These are phyloP conservation scores for Zosterops hypoxanthus DNA, from an alignment of 2,113 vertebrate genomes.

Conservation along the genomic window DNA sequence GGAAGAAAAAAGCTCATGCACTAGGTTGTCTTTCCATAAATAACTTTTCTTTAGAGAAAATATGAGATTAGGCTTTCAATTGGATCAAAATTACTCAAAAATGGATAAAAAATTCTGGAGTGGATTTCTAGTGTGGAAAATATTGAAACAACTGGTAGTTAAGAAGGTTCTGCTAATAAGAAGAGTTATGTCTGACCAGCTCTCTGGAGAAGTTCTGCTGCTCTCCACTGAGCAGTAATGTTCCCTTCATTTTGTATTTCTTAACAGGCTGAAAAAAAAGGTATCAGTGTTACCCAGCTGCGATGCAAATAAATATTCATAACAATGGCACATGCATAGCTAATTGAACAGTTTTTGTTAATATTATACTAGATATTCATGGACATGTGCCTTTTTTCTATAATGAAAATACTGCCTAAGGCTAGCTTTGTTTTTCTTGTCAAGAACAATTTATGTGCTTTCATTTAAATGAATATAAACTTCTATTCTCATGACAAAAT, in stretches of 20 bases:
- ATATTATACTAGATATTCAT: constrained; percentile 86
- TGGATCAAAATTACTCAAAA: background rate
- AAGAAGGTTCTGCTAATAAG: constrained; percentile 2
- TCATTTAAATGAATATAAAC: constrained; percentile 82
- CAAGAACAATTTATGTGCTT: constrained; percentile 83
- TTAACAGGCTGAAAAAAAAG: constrained; percentile 64
- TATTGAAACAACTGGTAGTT: background rate
- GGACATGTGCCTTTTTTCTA: constrained; percentile 83
- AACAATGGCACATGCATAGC: constrained; percentile 77
- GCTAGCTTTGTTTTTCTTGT: constrained; percentile 85
- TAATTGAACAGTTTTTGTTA: constrained; percentile 86
- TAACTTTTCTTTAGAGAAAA: background rate
- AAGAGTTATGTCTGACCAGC: background rate
- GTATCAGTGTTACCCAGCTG: constrained; percentile 71
- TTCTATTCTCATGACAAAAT: constrained; percentile 81
- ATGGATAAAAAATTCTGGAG: background rate
- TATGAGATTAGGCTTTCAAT: background rate
- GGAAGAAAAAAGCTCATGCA: background rate
- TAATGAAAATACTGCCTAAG: constrained; percentile 84
- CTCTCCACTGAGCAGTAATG: constrained; percentile 22
- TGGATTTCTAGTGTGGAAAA: background rate
- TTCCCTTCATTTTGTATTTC: constrained; percentile 66
- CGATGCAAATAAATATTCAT: constrained; percentile 82
- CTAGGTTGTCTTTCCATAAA: background rate
- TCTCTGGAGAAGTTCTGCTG: constrained; percentile 47